phyloP scores from a whole-genome alignment of 2,113 vertebrate genomes.

The Orycteropus afer region DNA sequence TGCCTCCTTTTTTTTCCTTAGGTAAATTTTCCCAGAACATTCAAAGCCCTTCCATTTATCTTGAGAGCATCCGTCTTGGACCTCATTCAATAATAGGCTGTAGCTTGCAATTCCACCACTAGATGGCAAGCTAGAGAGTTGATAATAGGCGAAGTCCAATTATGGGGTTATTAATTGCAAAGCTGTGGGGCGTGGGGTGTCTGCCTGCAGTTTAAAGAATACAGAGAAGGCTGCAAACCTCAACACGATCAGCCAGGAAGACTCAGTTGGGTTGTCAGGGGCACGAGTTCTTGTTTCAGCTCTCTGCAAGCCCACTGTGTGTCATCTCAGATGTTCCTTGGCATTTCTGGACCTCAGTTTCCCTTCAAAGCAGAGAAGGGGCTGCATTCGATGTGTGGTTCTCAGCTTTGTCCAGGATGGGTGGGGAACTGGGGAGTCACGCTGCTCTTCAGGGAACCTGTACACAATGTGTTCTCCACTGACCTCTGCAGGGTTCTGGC shows the following conservation, averaged over 20 bases:
- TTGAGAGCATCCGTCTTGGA: background rate
- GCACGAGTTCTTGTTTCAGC: background rate
- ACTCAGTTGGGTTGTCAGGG: background rate
- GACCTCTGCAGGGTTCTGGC: background rate
- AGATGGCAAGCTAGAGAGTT: conserved; percentile 66
- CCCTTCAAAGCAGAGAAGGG: background rate
- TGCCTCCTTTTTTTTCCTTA: background rate
- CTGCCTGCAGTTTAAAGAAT: background rate
- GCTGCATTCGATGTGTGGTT: background rate
- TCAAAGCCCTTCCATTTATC: no score
- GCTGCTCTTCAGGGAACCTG: background rate
- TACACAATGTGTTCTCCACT: background rate
- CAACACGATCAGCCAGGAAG: background rate
- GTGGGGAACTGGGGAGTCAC: background rate
- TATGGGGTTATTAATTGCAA: background rate
- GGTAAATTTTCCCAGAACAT: background rate
- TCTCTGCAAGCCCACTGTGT: background rate
- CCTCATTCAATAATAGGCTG: background rate
- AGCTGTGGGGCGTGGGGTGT: background rate
- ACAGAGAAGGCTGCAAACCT: background rate
- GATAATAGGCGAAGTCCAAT: background rate
- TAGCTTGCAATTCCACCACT: background rate
- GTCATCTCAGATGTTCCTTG: background rate
- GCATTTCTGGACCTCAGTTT: conserved; percentile 20
- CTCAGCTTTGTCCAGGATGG: background rate